Conservation (phyloP, 2,888 invertebrate species). For the Rotaria magnacalcarata region DNA sequence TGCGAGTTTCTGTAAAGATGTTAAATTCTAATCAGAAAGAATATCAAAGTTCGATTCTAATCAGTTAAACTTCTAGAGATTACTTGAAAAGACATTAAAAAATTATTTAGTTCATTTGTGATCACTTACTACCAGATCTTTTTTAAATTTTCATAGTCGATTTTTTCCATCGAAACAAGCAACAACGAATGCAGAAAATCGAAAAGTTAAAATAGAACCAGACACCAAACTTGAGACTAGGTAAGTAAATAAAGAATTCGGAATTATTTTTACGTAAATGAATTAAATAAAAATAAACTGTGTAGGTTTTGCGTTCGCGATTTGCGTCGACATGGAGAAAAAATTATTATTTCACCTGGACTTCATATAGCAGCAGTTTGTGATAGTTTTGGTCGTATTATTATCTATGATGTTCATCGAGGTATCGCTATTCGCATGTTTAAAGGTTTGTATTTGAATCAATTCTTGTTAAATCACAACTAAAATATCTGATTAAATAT, state of each 20-base stretch:
- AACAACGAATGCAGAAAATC: slow-evolving; percentile 52
- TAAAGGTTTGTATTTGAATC: slow-evolving; percentile 65
- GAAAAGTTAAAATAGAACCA: slow-evolving; percentile 63
- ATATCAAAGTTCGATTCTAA: too few species aligned
- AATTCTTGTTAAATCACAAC: too few species aligned
- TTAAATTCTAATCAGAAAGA: too few species aligned
- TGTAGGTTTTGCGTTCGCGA: slow-evolving; percentile 75
- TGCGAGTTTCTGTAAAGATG: too few species aligned
- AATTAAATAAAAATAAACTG: not conserved
- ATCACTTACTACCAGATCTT: not conserved
- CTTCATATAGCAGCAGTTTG: slow-evolving; percentile 73
- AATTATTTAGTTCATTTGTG: slow-evolving; percentile 31
- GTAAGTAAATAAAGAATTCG: slow-evolving; percentile 50
- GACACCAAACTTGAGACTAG: slow-evolving; percentile 71
- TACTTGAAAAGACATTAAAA: too few species aligned
- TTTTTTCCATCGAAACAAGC: slow-evolving; percentile 59
- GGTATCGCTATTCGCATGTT: slow-evolving; percentile 79
- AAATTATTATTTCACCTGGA: slow-evolving; percentile 75
- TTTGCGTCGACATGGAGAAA: slow-evolving; percentile 70
- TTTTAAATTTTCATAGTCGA: slow-evolving; percentile 53
- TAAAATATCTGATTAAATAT: not conserved
- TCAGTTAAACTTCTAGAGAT: too few species aligned
- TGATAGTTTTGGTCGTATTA: slow-evolving; percentile 80
- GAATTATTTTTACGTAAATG: not conserved
- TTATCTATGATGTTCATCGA: slow-evolving; percentile 74